Percentiles rank a stretch among this genome's conserved stretches.
phyloP scores from a whole-genome alignment of 1,140 invertebrate genomes.

The Frieseomelitta varia region DNA sequence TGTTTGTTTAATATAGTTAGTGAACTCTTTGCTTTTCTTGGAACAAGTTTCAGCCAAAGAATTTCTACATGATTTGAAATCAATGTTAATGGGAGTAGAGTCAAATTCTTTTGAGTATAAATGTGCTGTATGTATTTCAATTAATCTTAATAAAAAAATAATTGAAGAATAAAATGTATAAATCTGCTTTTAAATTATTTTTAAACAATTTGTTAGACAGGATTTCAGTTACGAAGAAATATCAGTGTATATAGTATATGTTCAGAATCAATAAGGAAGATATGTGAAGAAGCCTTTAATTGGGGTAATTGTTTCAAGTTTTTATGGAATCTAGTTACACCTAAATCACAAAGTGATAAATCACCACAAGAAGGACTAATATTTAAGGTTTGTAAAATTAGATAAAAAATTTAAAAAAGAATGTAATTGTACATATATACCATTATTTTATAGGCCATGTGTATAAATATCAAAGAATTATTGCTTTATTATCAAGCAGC shows the following conservation, averaged over 20 bases:
- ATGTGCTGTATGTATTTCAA: conserved; percentile 57
- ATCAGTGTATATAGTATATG: conserved; percentile 69
- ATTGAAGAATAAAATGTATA: neutral
- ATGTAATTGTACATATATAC: neutral
- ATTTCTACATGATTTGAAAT: conserved; percentile 78
- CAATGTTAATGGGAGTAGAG: conserved; percentile 80
- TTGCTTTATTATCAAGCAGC: conserved; percentile 83
- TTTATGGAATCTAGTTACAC: conserved; percentile 65
- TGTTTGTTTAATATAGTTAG: conserved; percentile 43
- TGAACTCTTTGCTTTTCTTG: conserved; percentile 54
- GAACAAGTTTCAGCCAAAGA: conserved; percentile 67
- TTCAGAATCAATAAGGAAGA: conserved; percentile 66
- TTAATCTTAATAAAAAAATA: neutral
- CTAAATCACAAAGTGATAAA: conserved; percentile 62
- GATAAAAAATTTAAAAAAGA: neutral
- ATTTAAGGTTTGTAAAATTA: conserved; percentile 69
- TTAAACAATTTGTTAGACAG: conserved; percentile 60
- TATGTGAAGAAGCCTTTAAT: conserved; percentile 67
- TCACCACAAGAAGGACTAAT: conserved; percentile 76
- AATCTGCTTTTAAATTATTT: neutral
- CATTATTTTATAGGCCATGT: conserved; percentile 78
- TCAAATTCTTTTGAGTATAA: conserved; percentile 78
- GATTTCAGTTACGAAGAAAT: conserved; percentile 71
- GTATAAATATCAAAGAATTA: conserved; percentile 83
- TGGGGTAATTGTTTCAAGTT: conserved; percentile 78